A percentile compares a stretch with the other conserved stretches of the same genome.
These are phyloP conservation scores for Clarias platycephalus DNA, from an alignment of 2,797 vertebrate genomes.

Conservation along the genomic window DNA sequence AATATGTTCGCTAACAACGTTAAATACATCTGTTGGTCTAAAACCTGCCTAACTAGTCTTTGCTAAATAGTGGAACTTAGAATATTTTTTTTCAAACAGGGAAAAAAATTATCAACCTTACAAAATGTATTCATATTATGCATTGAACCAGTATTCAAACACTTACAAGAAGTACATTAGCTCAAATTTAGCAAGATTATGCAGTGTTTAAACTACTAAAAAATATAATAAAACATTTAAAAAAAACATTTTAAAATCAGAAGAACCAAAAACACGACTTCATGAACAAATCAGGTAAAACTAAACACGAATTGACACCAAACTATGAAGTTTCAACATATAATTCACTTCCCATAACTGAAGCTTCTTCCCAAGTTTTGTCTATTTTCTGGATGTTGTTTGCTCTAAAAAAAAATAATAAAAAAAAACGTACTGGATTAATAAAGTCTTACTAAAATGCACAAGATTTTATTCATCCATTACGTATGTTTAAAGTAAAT, in stretches of 20 bases:
- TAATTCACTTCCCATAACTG: neutral
- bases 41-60: neutral
- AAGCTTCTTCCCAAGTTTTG: neutral
- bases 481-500: neutral
- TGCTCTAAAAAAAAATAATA: neutral
- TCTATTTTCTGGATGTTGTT: neutral
- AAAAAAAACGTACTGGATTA: too few species aligned
- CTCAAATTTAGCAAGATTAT: neutral
- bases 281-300: neutral
- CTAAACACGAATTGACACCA: neutral
- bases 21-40: neutral
- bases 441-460: too few species aligned
- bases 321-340: neutral
- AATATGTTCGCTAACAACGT: neutral
- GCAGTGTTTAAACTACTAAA: neutral
- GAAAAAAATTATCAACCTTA: too few species aligned
- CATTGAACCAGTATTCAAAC: neutral
- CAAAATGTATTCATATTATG: neutral
- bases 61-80: neutral
- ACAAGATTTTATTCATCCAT: slow-evolving; percentile 16
- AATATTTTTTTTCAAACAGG: neutral
- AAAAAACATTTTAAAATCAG: neutral
- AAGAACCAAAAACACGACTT: neutral
- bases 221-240: too few species aligned
- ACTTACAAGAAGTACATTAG: neutral